Conservation (phyloP, 2,888 invertebrate genomes). For the Orthosia gracilis region DNA sequence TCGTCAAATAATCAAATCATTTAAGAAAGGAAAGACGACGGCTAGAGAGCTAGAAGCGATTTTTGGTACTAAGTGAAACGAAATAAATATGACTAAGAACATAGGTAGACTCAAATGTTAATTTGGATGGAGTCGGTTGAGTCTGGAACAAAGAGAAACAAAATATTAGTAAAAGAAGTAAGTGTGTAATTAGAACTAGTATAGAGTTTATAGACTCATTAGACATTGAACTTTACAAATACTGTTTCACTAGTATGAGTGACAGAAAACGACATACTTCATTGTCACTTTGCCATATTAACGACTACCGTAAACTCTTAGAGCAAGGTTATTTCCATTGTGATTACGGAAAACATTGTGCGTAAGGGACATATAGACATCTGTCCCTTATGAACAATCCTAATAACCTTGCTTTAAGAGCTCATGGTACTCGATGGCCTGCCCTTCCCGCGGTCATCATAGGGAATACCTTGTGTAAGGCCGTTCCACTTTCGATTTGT, state of each 20-base stretch:
- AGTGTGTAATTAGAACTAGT: too few species aligned
- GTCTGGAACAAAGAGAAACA: slow-evolving; percentile 71
- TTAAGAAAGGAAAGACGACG: slow-evolving; percentile 71
- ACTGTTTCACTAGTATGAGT: too few species aligned
- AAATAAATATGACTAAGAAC: slow-evolving; percentile 75
- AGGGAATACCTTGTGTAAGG: too few species aligned
- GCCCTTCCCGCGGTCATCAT: background rate
- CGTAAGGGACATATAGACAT: too few species aligned
- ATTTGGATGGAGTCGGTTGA: slow-evolving; percentile 69
- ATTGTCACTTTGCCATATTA: background rate
- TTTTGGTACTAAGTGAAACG: slow-evolving; percentile 71
- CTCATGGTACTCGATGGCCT: too few species aligned
- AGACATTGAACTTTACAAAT: too few species aligned
- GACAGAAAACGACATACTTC: background rate
- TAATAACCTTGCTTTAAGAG: too few species aligned
- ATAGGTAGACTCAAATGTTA: slow-evolving; percentile 71
- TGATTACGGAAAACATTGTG: too few species aligned
- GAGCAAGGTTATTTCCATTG: too few species aligned
- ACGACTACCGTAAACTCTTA: too few species aligned
- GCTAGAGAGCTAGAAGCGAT: slow-evolving; percentile 84
- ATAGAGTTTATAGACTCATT: too few species aligned
- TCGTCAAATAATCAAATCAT: slow-evolving; percentile 72
- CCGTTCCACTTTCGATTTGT: background rate
- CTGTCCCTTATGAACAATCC: too few species aligned
- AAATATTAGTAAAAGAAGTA: slow-evolving; percentile 7